Conservation (phyloP, 2,797 vertebrate genomes). For the Xenentodon cancila region DNA sequence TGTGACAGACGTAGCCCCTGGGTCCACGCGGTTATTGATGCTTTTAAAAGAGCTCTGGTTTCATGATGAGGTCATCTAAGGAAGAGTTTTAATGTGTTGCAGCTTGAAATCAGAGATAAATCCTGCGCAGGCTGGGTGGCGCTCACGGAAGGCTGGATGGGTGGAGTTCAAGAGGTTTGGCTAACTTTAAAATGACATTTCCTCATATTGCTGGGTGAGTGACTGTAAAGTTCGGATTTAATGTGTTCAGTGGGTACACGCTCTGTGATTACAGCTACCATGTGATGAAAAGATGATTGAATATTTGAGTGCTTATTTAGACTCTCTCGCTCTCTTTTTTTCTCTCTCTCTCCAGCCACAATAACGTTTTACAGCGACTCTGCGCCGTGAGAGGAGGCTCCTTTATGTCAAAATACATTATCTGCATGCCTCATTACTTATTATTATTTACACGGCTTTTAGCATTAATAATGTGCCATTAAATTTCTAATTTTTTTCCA, state of each 20-base stretch:
- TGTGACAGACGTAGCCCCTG: constrained; percentile 48
- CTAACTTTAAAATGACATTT: constrained; percentile 68
- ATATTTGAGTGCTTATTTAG: not conserved
- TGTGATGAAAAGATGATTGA: constrained; percentile 17
- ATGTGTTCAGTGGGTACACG: constrained; percentile 40
- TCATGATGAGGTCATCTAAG: constrained; percentile 79
- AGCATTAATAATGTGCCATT: too few species aligned
- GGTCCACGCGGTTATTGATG: constrained; percentile 67
- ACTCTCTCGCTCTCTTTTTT: too few species aligned
- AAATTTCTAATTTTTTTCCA: too few species aligned
- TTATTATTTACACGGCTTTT: too few species aligned
- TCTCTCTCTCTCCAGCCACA: too few species aligned
- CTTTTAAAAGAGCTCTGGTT: constrained; percentile 75
- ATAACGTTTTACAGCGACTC: too few species aligned
- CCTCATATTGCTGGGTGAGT: constrained; percentile 52
- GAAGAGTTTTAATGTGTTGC: constrained; percentile 79
- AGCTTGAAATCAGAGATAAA: constrained; percentile 80
- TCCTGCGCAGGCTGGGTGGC: constrained; percentile 61
- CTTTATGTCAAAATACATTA: too few species aligned
- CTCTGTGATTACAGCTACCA: constrained; percentile 20
- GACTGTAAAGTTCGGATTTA: constrained; percentile 47
- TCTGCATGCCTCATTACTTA: too few species aligned
- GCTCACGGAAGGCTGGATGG: constrained; percentile 57
- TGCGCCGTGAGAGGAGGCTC: too few species aligned
- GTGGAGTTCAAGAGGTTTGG: constrained; percentile 69